phyloP scores from a whole-genome alignment of 2,888 invertebrate genomes.

The Drosophila pseudotakahashii region DNA sequence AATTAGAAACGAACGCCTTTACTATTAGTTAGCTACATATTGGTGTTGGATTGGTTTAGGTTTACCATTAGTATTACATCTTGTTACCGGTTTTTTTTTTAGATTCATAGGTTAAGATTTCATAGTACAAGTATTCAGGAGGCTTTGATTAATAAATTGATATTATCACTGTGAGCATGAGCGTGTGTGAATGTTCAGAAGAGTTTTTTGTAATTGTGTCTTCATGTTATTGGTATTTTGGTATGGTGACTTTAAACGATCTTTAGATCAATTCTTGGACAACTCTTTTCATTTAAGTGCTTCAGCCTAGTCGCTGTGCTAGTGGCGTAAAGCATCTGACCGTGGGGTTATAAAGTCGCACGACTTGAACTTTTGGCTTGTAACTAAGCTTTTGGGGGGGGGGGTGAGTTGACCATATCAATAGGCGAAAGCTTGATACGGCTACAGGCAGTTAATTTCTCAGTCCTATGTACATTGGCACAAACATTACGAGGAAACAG shows the following conservation, averaged over 20 bases:
- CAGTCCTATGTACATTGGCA: conserved; percentile 69
- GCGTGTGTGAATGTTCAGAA: conserved; percentile 85
- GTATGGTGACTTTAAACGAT: conserved; percentile 21
- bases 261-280: conserved; percentile 46
- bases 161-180: conserved; percentile 84
- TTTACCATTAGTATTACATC: conserved; percentile 77
- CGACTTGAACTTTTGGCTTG: conserved; percentile 39
- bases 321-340: conserved; percentile 35
- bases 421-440: conserved; percentile 48
- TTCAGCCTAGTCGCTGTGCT: conserved; percentile 48
- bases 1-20: conserved; percentile 68
- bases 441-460: conserved; percentile 53
- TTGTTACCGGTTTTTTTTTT: conserved; percentile 67
- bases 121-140: conserved; percentile 63
- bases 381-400: conserved; percentile 48
- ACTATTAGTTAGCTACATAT: conserved; percentile 79
- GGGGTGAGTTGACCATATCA: conserved; percentile 36
- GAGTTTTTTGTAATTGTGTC: conserved; percentile 65
- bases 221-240: conserved; percentile 53
- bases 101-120: conserved; percentile 72
- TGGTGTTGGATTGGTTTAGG: conserved; percentile 52
- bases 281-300: conserved; percentile 62
- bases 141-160: conserved; percentile 61
- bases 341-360: conserved; percentile 28
- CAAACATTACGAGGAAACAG: conserved; percentile 48